Evolutionary conservation across 2,888 invertebrate species (phyloP).

Genomic region (Melinaea menophilus): DNA sequence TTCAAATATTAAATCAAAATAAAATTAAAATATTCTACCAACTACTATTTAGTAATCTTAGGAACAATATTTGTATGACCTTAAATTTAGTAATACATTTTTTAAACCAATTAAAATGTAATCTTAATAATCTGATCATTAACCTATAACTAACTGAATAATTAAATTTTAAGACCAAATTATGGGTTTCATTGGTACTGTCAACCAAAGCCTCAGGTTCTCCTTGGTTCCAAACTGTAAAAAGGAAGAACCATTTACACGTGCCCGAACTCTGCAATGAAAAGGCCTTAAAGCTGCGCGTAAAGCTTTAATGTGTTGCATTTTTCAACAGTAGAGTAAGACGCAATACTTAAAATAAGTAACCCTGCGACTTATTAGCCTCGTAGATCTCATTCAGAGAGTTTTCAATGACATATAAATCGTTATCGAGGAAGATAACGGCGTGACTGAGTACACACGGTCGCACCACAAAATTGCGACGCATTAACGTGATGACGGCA

Average conservation of each 20-base stretch:
- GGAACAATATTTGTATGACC: too few species aligned
- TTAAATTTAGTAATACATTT: too few species aligned
- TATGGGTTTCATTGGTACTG: too few species aligned
- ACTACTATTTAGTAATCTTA: too few species aligned
- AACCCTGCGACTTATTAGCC: background rate
- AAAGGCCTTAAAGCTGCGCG: background rate
- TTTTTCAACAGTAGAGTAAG: background rate
- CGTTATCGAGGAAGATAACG: conserved; percentile 69
- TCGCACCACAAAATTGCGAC: conserved; percentile 70
- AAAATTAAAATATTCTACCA: too few species aligned
- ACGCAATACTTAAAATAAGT: background rate
- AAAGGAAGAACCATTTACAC: background rate
- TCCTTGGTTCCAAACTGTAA: too few species aligned
- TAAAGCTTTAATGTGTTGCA: background rate
- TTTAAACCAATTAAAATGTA: too few species aligned
- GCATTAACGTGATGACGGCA: conserved; percentile 52
- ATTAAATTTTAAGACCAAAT: too few species aligned
- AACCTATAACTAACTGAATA: too few species aligned
- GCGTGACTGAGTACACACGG: conserved; percentile 59
- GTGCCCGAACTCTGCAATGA: background rate
- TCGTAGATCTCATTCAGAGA: conserved; percentile 5
- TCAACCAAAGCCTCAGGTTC: too few species aligned
- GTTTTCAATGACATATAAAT: conserved; percentile 34
- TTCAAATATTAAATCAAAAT: too few species aligned
- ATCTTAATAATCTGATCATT: too few species aligned